Evolutionary conservation across 2,888 invertebrate species (phyloP).

Genomic region (Mesorhabditis spiculigera): DNA sequence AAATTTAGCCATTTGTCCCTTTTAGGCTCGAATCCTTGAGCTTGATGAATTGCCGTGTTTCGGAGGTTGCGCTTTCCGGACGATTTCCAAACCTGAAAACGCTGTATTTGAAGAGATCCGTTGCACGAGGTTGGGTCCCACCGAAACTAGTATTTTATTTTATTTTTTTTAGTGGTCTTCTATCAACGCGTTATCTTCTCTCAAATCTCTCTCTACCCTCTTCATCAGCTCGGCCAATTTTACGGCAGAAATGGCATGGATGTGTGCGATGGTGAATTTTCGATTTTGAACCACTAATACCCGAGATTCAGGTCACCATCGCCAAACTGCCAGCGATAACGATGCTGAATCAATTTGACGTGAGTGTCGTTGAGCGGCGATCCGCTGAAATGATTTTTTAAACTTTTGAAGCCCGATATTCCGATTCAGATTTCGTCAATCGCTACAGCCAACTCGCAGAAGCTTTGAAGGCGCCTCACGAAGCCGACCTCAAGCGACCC

Average conservation of each 20-base stretch:
- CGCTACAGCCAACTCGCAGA: slow-evolving; percentile 27
- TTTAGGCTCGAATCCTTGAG: slow-evolving; percentile 23
- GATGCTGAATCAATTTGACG: slow-evolving; percentile 38
- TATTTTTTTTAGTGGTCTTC: slow-evolving; percentile 30
- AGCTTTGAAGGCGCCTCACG: slow-evolving; percentile 16
- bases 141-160: background rate
- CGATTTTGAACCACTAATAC: background rate
- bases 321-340: slow-evolving; percentile 34
- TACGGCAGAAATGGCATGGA: slow-evolving; percentile 26
- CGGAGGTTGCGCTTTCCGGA: slow-evolving; percentile 10
- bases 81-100: slow-evolving; percentile 26
- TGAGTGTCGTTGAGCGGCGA: slow-evolving; percentile 33
- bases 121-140: slow-evolving; percentile 9
- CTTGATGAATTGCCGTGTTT: slow-evolving; percentile 26
- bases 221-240: slow-evolving; percentile 27
- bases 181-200: slow-evolving; percentile 20
- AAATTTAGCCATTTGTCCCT: background rate
- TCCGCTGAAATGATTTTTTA: slow-evolving; percentile 21
- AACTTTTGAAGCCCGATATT: background rate
- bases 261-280: slow-evolving; percentile 23
- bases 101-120: slow-evolving; percentile 24
- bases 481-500: slow-evolving; percentile 29
- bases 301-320: slow-evolving; percentile 26
- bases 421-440: slow-evolving; percentile 33
- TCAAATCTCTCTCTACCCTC: slow-evolving; percentile 22